These are phyloP conservation scores for Oophaga pumilio DNA, from an alignment of 2,113 vertebrate species.

Conservation along the genomic window DNA sequence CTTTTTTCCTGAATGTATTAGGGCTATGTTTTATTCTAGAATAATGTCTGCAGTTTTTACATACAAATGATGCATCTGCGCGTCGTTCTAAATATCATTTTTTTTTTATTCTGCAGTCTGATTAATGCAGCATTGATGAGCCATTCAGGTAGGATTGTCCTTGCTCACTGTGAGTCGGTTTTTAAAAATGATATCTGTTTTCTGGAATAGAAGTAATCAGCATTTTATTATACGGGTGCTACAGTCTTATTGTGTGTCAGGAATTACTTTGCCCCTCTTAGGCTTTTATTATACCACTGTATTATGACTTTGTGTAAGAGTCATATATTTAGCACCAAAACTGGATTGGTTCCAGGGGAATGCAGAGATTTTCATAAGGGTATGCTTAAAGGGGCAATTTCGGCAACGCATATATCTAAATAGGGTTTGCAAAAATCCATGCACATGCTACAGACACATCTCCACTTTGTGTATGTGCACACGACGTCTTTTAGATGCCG, in stretches of 20 bases:
- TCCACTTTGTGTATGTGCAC: neutral
- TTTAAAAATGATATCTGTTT: neutral
- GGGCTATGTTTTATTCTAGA: slow-evolving; percentile 13
- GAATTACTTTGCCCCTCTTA: neutral
- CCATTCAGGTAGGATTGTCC: slow-evolving; percentile 18
- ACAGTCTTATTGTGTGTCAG: neutral
- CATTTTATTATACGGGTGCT: neutral
- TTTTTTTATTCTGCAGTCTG: slow-evolving; percentile 34
- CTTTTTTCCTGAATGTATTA: slow-evolving; percentile 13
- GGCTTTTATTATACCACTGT: neutral
- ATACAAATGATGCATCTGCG: slow-evolving; percentile 46
- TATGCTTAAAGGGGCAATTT: neutral
- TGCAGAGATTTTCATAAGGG: neutral
- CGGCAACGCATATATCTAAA: neutral
- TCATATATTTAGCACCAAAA: neutral
- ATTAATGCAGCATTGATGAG: slow-evolving; percentile 40
- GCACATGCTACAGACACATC: neutral
- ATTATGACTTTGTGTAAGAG: neutral
- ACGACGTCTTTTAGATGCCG: neutral
- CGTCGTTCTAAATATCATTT: slow-evolving; percentile 12
- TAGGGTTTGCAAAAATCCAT: neutral
- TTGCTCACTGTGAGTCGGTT: slow-evolving; percentile 8
- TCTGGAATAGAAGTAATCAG: slow-evolving; percentile 20
- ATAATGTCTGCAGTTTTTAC: slow-evolving; percentile 41
- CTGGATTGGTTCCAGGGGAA: neutral